A percentile compares a stretch with the other conserved stretches of the same genome.
Conservation (phyloP, 2,888 invertebrate species). For the Cantharis rufa region DNA sequence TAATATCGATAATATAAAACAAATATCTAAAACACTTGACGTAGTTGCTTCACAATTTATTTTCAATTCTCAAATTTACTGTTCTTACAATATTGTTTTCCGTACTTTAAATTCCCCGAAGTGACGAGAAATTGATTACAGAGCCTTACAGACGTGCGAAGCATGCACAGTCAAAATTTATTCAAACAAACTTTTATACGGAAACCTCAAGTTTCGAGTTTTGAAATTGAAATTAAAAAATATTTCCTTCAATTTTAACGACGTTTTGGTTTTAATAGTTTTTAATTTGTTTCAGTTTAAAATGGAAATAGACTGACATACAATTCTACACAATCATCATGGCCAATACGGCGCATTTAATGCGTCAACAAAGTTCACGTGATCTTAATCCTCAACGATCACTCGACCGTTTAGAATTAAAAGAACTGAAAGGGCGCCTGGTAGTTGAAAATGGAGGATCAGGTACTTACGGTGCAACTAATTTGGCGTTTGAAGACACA, state of each 20-base stretch:
- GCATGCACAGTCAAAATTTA: background rate
- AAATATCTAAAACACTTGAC: background rate
- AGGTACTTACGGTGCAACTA: conserved; percentile 83
- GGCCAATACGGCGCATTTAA: conserved; percentile 90
- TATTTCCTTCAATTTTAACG: background rate
- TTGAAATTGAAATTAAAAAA: background rate
- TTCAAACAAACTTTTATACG: background rate
- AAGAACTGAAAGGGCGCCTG: conserved; percentile 80
- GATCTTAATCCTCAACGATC: conserved; percentile 80
- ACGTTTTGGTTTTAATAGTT: background rate
- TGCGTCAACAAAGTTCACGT: conserved; percentile 85
- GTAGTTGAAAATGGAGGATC: conserved; percentile 72
- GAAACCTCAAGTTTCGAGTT: background rate
- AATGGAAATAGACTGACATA: conserved; percentile 25
- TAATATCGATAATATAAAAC: no score
- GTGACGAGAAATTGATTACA: conserved; percentile 2
- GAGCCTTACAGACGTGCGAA: background rate
- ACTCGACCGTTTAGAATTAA: conserved; percentile 82
- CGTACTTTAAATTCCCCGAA: background rate
- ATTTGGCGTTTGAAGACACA: conserved; percentile 76
- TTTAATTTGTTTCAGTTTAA: conserved; percentile 6
- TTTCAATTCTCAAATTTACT: background rate
- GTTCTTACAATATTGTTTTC: background rate
- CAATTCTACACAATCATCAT: conserved; percentile 54
- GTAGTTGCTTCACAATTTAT: background rate